Evolutionary conservation across 2,797 vertebrate species (phyloP), one percentile per base, ranked within the genome.

Genomic region (Lacerta agilis): DNA sequence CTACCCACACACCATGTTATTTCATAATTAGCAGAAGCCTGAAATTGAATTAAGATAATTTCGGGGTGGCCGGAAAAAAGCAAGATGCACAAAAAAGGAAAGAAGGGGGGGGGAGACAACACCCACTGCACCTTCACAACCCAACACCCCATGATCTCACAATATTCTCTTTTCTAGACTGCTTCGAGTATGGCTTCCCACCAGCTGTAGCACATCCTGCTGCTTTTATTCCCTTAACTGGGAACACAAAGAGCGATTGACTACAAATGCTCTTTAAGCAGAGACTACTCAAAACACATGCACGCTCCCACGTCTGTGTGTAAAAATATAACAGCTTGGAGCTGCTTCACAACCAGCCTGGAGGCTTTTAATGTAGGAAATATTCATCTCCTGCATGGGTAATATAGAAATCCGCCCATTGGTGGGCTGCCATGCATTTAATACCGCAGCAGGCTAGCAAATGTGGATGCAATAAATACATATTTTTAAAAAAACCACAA

Each of bases 11-110:
- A 36, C 75, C 61, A 29, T 67, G 71, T 87, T 85, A 61, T 72
- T 33, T 17, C 81, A 67, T 89, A 91, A 91, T 91, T 90, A 91
- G 69, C 73, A 85, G 88, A 83, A 66, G 88, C 77, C 87, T 90
- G 72, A 91, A 87, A 90, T 83, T 88, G 87, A 90, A 91, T 93
- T 88, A 91, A 82, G 82, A 87, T 89, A 66, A 92, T 91, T 79
- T 67, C n/a, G 43, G 79, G 75, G 49, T 77, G 83, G 58, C 23
- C 45, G 36, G 4, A 13, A 4, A 15, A 55, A 55, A 55, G 13
- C 49, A 55, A 55, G 15, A 55, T 55, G 49, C 13, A 15, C 49
- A 55, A 55, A 55, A 55, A 55, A 55, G 49, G 49, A 49, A 49
- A 49, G 45, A 45, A 2, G 33, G 38, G 38, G 49, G 49, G 49